Evolutionary conservation across 1,140 invertebrate genomes (phyloP), one percentile per base, ranked within the genome.

Genomic region (Lutraria rhynchaena): DNA sequence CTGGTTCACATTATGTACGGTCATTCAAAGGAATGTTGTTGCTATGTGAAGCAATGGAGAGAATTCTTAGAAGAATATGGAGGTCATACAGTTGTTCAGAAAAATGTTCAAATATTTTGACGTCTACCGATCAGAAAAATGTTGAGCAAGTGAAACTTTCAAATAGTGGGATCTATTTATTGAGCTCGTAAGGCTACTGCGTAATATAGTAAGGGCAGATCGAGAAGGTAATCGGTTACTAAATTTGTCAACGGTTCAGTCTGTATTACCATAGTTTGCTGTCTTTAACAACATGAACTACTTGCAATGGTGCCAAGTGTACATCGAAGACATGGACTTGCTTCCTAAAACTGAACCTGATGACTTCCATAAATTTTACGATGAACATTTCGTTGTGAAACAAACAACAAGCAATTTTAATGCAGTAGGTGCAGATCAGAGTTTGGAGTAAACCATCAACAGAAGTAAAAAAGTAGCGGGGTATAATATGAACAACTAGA

Each of bases 11-110:
- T 55, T 61, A 75, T 53, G 57, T 49, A 17, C 29, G 60, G 0
- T 77, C 60, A 7, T 65, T 51, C 9, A 77, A 77, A 65, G 74
- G 74, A 1, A 77, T 77, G 46, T 17, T 65, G n/a, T 29, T 77
- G 0, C 31, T 77, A 11, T 4, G 29, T 31, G 74, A 77, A 63
- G 22, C 74, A 13, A 53, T 77, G 41, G 44, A 55, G 19, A 44
- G 58, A 22, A 58, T 77, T n/a, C n/a, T n/a, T n/a, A n/a, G n/a
- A n/a, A n/a, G n/a, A n/a, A n/a, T n/a, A n/a, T n/a, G n/a, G n/a
- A n/a, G n/a, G 15, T 41, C 15, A 41, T 41, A 41, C 37, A 41
- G 15, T 15, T 5, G 15, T 7, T 41, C 37, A 41, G 5, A 7
- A 7, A 5, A 41, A 41, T 15, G 37, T 5, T 41, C 37, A 41